phyloP scores from a whole-genome alignment of 2,888 invertebrate species.

The Amphimallon solstitiale region DNA sequence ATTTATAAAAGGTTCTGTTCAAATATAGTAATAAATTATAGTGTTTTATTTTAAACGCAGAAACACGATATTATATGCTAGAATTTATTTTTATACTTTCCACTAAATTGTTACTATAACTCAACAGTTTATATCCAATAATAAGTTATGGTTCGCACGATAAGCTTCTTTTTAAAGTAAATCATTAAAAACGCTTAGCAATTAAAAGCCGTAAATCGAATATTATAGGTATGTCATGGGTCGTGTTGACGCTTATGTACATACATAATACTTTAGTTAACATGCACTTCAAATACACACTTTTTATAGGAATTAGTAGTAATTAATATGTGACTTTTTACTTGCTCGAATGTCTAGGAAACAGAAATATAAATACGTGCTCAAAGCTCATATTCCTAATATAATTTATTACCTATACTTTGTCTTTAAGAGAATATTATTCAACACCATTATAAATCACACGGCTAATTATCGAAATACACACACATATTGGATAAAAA shows the following conservation, averaged over 20 bases:
- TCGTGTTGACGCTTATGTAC: not conserved
- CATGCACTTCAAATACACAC: not conserved
- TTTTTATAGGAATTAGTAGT: not conserved
- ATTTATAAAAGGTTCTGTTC: no score
- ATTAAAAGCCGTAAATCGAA: constrained; percentile 13
- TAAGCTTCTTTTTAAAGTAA: no score
- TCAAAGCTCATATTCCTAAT: not conserved
- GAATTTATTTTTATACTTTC: no score
- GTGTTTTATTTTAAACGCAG: no score
- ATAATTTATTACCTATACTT: constrained; percentile 1
- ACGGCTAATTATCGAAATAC: not conserved
- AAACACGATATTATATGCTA: no score
- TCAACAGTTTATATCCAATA: no score
- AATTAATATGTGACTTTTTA: constrained; percentile 12
- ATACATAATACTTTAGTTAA: not conserved
- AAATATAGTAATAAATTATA: no score
- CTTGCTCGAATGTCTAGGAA: constrained; percentile 4
- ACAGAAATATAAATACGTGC: not conserved
- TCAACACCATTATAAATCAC: not conserved
- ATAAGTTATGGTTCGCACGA: no score
- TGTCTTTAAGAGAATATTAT: constrained; percentile 6
- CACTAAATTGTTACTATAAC: no score
- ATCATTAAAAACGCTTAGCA: not conserved
- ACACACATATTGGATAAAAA: not conserved
- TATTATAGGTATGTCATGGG: not conserved